Percentiles rank a stretch among this genome's conserved stretches.
phyloP scores from a whole-genome alignment of 2,797 vertebrate species.

The Enteromius trimaculatus region DNA sequence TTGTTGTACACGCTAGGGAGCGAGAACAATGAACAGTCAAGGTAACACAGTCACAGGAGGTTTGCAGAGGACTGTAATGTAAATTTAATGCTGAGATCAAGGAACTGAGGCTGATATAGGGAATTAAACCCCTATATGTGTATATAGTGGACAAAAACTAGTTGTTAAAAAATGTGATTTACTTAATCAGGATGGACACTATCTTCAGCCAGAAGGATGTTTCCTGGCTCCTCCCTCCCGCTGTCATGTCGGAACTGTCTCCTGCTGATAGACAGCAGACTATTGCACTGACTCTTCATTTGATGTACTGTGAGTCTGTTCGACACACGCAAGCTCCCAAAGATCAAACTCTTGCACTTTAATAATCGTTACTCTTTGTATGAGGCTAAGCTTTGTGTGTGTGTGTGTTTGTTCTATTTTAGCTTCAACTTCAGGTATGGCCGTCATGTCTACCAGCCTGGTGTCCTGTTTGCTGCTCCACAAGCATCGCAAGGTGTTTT shows the following conservation, averaged over 20 bases:
- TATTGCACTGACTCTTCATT: slow-evolving; percentile 79
- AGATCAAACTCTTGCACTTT: slow-evolving; percentile 15
- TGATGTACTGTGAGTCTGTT: slow-evolving; percentile 72
- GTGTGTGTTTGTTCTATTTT: slow-evolving; percentile 35
- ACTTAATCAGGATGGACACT: slow-evolving; percentile 58
- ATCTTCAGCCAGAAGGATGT: slow-evolving; percentile 68
- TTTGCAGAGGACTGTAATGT: slow-evolving; percentile 11
- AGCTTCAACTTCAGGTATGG: slow-evolving; percentile 81
- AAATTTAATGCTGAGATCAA: slow-evolving; percentile 14
- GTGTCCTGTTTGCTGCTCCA: slow-evolving; percentile 84
- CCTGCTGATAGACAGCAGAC: slow-evolving; percentile 74
- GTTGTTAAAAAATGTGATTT: slow-evolving; percentile 16
- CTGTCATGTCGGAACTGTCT: slow-evolving; percentile 56
- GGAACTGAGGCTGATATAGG: neutral
- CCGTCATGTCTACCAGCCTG: slow-evolving; percentile 83
- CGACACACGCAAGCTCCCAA: slow-evolving; percentile 11
- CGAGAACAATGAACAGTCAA: slow-evolving; percentile 7
- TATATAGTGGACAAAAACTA: neutral
- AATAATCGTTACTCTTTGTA: neutral
- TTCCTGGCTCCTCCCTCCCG: slow-evolving; percentile 66
- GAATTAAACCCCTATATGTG: neutral
- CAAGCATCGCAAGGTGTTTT: slow-evolving; percentile 81
- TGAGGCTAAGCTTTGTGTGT: neutral
- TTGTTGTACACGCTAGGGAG: slow-evolving; percentile 19
- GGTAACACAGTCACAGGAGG: neutral